phyloP scores from a whole-genome alignment of 2,797 vertebrate genomes.

The Molossus molossus region DNA sequence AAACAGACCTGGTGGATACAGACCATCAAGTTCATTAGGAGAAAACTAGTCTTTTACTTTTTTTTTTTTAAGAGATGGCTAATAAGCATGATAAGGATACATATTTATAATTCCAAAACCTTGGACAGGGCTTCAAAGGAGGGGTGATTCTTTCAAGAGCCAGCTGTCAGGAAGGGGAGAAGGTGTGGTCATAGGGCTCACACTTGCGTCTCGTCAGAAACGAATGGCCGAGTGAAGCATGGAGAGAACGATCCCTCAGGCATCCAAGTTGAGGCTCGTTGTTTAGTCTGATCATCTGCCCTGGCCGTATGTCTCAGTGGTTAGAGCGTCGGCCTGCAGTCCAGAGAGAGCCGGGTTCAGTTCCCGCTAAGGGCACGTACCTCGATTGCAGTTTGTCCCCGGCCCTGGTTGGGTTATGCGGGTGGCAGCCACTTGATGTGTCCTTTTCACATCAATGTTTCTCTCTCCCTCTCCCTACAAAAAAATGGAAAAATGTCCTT shows the following conservation, averaged over 20 bases:
- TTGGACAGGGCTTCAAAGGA: not conserved
- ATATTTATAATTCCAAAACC: slow-evolving; percentile 20
- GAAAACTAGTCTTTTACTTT: not conserved
- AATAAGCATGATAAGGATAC: not conserved
- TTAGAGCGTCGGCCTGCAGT: too few relatives aligned
- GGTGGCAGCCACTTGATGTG: too few relatives aligned
- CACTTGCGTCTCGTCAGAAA: not conserved
- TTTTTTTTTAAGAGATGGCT: not conserved
- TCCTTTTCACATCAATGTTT: too few relatives aligned
- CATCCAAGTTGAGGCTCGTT: not conserved
- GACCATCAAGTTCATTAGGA: not conserved
- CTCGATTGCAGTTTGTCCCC: too few relatives aligned
- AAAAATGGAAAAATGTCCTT: too few relatives aligned
- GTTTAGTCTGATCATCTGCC: slow-evolving; percentile 34
- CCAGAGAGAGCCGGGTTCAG: too few relatives aligned
- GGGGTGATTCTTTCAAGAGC: not conserved
- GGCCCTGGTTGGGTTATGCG: too few relatives aligned
- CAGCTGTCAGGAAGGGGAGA: not conserved
- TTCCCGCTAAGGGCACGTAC: too few relatives aligned
- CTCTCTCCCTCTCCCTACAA: too few relatives aligned
- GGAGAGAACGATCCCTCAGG: not conserved
- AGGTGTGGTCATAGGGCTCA: not conserved
- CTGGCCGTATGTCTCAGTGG: too few relatives aligned
- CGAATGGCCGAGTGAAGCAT: not conserved
- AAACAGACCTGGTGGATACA: slow-evolving; percentile 1